Evolutionary conservation across 1,140 invertebrate genomes (phyloP).

Genomic region (Sesamia nonagrioides): DNA sequence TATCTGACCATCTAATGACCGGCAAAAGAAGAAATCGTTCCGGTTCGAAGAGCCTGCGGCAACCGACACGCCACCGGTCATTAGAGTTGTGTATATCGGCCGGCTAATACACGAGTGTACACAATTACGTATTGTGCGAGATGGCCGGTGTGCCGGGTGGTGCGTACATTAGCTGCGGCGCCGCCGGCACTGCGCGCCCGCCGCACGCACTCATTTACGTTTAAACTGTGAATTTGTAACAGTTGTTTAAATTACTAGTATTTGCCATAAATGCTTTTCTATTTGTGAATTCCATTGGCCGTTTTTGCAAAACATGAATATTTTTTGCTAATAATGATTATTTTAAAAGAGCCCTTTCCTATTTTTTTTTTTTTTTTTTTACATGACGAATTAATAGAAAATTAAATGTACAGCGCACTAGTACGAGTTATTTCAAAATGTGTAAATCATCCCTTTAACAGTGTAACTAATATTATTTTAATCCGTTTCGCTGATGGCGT

Average conservation of each 20-base stretch:
- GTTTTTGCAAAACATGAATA: neutral
- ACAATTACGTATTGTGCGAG: slow-evolving; percentile 13
- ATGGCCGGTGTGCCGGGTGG: neutral
- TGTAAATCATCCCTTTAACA: neutral
- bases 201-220: neutral
- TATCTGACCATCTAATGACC: slow-evolving; percentile 23
- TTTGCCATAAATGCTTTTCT: neutral
- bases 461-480: neutral
- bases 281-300: neutral
- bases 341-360: no score
- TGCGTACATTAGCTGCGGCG: neutral
- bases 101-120: neutral
- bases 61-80: neutral
- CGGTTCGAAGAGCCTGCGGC: neutral
- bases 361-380: no score
- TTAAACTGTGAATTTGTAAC: neutral
- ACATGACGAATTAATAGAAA: no score
- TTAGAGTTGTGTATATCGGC: neutral
- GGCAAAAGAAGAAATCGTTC: slow-evolving; percentile 14
- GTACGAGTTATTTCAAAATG: neutral
- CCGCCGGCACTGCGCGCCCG: neutral
- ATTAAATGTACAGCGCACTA: no score
- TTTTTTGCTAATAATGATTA: no score
- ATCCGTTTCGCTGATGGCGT: neutral
- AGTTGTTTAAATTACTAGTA: neutral